phyloP scores from a whole-genome alignment of 2,113 vertebrate species.

The Phasianus colchicus region DNA sequence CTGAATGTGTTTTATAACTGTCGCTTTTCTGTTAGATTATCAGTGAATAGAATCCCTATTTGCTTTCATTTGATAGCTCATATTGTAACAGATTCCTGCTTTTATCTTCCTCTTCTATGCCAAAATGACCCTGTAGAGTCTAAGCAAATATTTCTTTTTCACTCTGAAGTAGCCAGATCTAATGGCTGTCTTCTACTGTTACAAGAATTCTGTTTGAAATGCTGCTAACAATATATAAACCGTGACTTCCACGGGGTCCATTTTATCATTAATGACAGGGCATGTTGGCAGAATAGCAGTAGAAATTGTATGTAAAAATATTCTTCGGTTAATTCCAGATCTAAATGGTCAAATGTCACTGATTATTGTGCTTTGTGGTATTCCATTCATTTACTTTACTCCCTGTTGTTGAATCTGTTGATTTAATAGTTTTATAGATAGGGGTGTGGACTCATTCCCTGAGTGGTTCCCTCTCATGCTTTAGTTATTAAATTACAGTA shows the following conservation, averaged over 20 bases:
- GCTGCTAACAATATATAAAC: slow-evolving; percentile 14
- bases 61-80: slow-evolving; percentile 37
- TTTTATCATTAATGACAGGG: slow-evolving; percentile 7
- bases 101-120: slow-evolving; percentile 40
- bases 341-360: background rate
- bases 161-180: background rate
- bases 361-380: background rate
- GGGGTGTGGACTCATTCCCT: background rate
- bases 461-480: background rate
- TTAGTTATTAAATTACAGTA: background rate
- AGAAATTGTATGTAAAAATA: background rate
- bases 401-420: background rate
- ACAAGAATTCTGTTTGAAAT: slow-evolving; percentile 24
- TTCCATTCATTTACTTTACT: background rate
- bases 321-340: background rate
- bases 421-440: background rate
- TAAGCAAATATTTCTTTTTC: slow-evolving; percentile 54
- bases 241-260: background rate
- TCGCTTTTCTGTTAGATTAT: slow-evolving; percentile 10
- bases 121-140: slow-evolving; percentile 44
- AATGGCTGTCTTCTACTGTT: slow-evolving; percentile 11
- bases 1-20: background rate
- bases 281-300: background rate
- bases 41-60: slow-evolving; percentile 1
- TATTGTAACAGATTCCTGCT: slow-evolving; percentile 44